Evolutionary conservation across 2,113 vertebrate species (phyloP).

Genomic region (Fregata magnificens): DNA sequence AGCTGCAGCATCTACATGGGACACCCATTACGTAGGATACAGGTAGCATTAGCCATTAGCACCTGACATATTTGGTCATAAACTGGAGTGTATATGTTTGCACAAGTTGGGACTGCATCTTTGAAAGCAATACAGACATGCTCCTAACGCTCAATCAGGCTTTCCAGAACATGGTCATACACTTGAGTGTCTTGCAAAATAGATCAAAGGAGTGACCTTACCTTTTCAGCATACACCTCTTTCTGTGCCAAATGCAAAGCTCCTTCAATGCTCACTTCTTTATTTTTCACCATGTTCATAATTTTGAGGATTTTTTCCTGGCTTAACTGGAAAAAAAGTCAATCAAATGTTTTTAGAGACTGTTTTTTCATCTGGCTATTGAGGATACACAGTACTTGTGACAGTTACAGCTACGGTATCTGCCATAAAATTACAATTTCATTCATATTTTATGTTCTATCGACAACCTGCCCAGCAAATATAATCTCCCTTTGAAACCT

Average conservation of each 20-base stretch:
- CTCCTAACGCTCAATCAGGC: background rate
- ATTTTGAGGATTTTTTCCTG: slow-evolving; percentile 54
- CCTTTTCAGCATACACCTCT: background rate
- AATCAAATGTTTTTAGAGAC: background rate
- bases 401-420: background rate
- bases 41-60: background rate
- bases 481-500: slow-evolving; percentile 33
- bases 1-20: background rate
- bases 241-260: slow-evolving; percentile 73
- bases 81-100: background rate
- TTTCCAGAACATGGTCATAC: background rate
- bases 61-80: background rate
- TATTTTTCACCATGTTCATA: slow-evolving; percentile 79
- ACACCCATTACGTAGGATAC: too few species aligned
- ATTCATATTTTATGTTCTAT: slow-evolving; percentile 5
- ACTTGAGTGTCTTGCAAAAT: background rate
- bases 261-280: slow-evolving; percentile 76
- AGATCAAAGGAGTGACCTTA: background rate
- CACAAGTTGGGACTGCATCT: background rate
- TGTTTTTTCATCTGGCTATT: background rate
- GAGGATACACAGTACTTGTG: background rate
- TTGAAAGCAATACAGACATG: background rate
- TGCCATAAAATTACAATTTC: slow-evolving; percentile 1
- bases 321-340: background rate
- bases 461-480: background rate